A percentile compares a stretch with the other conserved stretches of the same genome.
phyloP scores from a whole-genome alignment of 2,797 vertebrate genomes.

The Sarcophilus harrisii region DNA sequence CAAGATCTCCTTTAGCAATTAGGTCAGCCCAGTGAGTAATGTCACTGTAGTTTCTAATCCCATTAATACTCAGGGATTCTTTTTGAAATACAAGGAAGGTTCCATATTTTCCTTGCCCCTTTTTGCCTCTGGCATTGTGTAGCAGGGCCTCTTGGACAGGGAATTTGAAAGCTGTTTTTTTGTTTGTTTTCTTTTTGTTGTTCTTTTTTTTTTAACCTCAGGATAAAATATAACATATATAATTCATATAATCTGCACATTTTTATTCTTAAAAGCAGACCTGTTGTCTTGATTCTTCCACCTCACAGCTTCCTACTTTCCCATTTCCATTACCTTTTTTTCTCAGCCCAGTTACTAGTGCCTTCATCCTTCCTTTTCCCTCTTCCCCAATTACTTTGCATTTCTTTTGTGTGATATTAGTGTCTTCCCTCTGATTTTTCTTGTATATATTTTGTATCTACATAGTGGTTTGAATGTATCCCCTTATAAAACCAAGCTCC shows the following conservation, averaged over 20 bases:
- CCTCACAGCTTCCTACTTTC: neutral
- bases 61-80: neutral
- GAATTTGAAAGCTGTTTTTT: neutral
- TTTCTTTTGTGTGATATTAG: neutral
- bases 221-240: neutral
- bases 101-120: neutral
- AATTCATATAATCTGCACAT: neutral
- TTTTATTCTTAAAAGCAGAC: constrained; percentile 1
- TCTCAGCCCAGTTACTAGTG: neutral
- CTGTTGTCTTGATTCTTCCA: neutral
- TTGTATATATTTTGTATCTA: neutral
- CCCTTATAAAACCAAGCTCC: neutral
- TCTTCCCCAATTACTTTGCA: neutral
- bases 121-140: neutral
- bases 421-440: neutral
- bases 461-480: neutral
- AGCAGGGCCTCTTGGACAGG: neutral
- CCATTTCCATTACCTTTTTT: neutral
- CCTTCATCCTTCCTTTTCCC: neutral
- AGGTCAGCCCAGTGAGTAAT: neutral
- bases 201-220: neutral
- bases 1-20: neutral
- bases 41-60: neutral
- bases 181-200: neutral
- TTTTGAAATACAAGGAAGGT: neutral